Evolutionary conservation across 2,113 vertebrate genomes (phyloP).

Genomic region (Hoplias malabaricus): DNA sequence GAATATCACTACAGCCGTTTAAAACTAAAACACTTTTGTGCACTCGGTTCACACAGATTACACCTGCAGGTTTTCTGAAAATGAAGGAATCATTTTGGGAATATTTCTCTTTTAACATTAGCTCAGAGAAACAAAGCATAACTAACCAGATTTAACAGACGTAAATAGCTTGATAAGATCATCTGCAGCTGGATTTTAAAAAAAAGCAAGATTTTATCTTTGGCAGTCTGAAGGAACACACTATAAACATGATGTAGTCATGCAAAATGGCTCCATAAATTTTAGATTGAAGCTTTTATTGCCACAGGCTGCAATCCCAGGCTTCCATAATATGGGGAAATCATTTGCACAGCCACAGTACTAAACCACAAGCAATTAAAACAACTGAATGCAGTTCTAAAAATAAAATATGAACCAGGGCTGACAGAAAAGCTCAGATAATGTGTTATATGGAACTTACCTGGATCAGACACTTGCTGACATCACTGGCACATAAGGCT

Average conservation of each 20-base stretch:
- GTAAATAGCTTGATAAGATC: neutral
- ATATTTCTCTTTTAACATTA: no score
- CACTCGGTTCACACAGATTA: no score
- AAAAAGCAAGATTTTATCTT: neutral
- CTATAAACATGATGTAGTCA: neutral
- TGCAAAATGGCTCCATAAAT: neutral
- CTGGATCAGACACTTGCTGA: conserved; percentile 99
- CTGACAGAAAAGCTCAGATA: neutral
- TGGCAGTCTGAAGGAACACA: neutral
- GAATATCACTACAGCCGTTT: neutral
- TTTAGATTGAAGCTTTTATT: neutral
- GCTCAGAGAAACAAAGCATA: neutral
- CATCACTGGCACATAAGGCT: conserved; percentile 96
- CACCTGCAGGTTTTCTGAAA: neutral
- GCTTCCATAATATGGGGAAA: neutral
- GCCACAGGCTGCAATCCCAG: neutral
- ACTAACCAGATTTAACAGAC: neutral
- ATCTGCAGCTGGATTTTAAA: neutral
- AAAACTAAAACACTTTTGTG: neutral
- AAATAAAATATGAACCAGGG: neutral
- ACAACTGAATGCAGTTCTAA: neutral
- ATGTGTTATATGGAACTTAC: conserved; percentile 61
- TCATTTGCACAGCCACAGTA: neutral
- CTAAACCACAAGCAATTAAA: neutral
- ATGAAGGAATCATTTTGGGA: neutral